phyloP scores from a whole-genome alignment of 2,113 vertebrate genomes.

The Neodontobutis hainanensis region DNA sequence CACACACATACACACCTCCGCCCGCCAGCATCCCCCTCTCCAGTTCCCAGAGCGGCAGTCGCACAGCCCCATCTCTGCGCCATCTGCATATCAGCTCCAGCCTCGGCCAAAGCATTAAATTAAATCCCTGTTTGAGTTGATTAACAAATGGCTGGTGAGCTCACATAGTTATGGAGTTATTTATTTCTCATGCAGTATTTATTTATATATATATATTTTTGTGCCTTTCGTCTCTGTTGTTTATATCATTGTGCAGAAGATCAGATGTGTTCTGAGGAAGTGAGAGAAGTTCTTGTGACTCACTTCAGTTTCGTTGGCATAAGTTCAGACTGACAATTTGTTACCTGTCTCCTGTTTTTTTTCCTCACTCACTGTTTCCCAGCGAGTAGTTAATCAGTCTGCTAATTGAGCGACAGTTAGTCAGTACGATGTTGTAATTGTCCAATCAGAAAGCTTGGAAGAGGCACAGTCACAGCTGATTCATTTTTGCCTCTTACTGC shows the following conservation, averaged over 20 bases:
- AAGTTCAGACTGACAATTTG: conserved; percentile 51
- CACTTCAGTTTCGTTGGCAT: conserved; percentile 51
- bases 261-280: conserved; percentile 56
- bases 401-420: conserved; percentile 74
- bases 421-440: conserved; percentile 70
- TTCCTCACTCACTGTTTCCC: conserved; percentile 6
- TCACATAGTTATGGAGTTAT: conserved; percentile 71
- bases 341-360: conserved; percentile 56
- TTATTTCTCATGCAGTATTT: conserved; percentile 60
- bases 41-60: conserved; percentile 77
- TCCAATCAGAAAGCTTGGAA: conserved; percentile 79
- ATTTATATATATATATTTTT: too few relatives aligned
- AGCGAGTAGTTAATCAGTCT: conserved; percentile 69
- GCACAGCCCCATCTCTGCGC: conserved; percentile 79
- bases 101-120: conserved; percentile 83
- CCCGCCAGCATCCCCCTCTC: conserved; percentile 24
- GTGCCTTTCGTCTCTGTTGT: conserved; percentile 10
- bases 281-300: conserved; percentile 33
- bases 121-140: conserved; percentile 85
- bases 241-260: conserved; percentile 24
- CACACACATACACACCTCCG: conserved; percentile 17
- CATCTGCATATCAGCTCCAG: conserved; percentile 80
- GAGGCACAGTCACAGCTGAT: conserved; percentile 71
- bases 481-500: conserved; percentile 65
- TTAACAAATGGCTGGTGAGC: conserved; percentile 84